Conservation (phyloP, 2,113 vertebrate species). For the Thermophis baileyi region DNA sequence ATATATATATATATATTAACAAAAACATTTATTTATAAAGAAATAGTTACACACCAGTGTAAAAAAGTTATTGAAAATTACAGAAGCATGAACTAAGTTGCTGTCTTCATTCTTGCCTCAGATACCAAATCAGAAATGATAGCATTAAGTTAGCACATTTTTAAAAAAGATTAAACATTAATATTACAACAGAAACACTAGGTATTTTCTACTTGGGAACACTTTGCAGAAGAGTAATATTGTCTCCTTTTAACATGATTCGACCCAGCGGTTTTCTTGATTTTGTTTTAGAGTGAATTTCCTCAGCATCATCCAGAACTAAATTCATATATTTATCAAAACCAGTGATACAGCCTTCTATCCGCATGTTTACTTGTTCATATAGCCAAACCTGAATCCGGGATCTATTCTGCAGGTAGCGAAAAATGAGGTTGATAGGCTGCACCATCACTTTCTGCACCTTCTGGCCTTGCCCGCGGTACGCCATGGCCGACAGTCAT, state of each 20-base stretch:
- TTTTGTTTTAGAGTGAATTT: slow-evolving; percentile 98
- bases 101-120: background rate
- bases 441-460: slow-evolving; percentile 99
- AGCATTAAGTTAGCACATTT: background rate
- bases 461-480: slow-evolving; percentile 95
- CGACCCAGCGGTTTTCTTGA: slow-evolving; percentile 92
- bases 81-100: background rate
- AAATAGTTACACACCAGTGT: background rate
- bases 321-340: slow-evolving; percentile 99
- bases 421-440: no score
- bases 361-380: no score
- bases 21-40: slow-evolving; percentile 39
- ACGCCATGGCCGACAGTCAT: slow-evolving; percentile 78
- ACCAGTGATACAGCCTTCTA: no score
- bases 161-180: background rate
- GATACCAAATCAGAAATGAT: background rate
- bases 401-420: no score
- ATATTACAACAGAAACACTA: background rate
- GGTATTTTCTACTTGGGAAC: slow-evolving; percentile 78
- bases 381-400: no score
- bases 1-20: fast-evolving
- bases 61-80: slow-evolving; percentile 31
- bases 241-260: slow-evolving; percentile 98
- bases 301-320: slow-evolving; percentile 94
- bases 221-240: slow-evolving; percentile 95